These are phyloP conservation scores for Catharus bicknelli DNA, from an alignment of 2,113 vertebrate genomes.

Conservation along the genomic window DNA sequence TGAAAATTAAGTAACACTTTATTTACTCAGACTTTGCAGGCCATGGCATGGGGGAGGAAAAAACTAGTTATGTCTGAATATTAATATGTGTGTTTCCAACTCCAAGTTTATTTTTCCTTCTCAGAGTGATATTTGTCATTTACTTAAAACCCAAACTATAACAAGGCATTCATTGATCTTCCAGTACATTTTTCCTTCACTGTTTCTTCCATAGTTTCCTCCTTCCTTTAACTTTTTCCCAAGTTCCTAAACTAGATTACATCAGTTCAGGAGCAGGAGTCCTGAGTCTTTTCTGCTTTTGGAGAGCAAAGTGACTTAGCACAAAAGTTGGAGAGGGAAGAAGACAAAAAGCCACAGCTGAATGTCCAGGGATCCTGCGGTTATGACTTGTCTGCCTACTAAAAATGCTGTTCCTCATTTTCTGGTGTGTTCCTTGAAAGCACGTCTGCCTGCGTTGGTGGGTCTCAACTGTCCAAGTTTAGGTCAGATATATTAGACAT, in stretches of 20 bases:
- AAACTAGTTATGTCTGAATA: neutral
- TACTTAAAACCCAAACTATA: neutral
- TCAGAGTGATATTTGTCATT: neutral
- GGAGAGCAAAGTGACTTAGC: conserved; percentile 35
- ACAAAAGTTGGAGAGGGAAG: conserved; percentile 47
- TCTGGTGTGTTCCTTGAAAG: conserved; percentile 49
- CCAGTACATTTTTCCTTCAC: neutral
- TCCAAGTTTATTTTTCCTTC: conserved; percentile 1
- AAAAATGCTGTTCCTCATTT: conserved; percentile 30
- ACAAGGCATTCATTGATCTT: neutral
- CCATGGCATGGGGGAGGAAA: neutral
- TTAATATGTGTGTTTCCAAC: neutral
- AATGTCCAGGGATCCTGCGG: conserved; percentile 56
- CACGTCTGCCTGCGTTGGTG: neutral
- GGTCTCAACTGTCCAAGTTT: neutral
- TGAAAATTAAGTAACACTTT: neutral
- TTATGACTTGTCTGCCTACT: conserved; percentile 47
- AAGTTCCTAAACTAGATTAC: neutral
- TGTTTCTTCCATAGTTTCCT: neutral
- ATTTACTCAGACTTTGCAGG: neutral
- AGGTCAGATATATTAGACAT: conserved; percentile 29
- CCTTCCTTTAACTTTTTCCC: neutral
- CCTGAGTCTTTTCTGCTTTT: neutral
- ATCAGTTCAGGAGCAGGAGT: conserved; percentile 10
- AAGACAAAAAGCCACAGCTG: conserved; percentile 55